Evolutionary conservation across 92 coral and sea anemone species (phyloP), one percentile per base, ranked within the genome.

Genomic region (Parazoanthus darwini): DNA sequence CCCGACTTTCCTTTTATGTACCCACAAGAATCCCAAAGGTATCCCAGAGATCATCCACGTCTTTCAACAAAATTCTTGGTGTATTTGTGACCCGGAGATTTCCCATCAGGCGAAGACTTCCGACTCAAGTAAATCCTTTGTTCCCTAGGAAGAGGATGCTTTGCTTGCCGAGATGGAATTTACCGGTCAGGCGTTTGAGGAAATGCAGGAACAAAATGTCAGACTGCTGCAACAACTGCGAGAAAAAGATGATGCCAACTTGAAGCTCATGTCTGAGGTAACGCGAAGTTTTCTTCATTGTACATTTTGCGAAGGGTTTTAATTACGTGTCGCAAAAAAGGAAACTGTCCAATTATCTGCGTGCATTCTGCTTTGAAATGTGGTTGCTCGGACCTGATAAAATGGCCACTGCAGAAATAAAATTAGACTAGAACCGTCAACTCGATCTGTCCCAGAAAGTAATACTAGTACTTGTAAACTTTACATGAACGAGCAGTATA

Each of bases 251-350:
- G 98, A 96, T 51, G 98, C 98, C 1, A 96, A 96, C 92, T 79
- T 96, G 39, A 96, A 96, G 77, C 89, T 96, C 65, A 96, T 96
- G 98, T 96, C 98, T 20, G 98, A 96, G 95, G 98, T 96, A 54
- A 82, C 15, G 78, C 6, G 26, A 5, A 37, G 14, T 63, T 20
- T 46, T 14, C 25, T 73, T 33, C 39, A 11, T 16, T 29, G 20
- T 67, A 1, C 22, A 26, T 14, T 63, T 51, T 80, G 20, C 13
- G 59, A 14, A 43, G 11, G 13, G 36, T 56, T 81, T 83, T 66
- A 1, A 33, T 18, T 1, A 72, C 7, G 42, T n/a, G 6, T 6
- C 15, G 43, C 43, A 13, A 3, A 16, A 29, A 14, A 4, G 6
- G 79, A 35, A 15, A 74, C 59, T 54, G 59, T 54, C 18, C 59